Evolutionary conservation across 2,797 vertebrate genomes (phyloP).

Genomic region (Telmatherina bonti): DNA sequence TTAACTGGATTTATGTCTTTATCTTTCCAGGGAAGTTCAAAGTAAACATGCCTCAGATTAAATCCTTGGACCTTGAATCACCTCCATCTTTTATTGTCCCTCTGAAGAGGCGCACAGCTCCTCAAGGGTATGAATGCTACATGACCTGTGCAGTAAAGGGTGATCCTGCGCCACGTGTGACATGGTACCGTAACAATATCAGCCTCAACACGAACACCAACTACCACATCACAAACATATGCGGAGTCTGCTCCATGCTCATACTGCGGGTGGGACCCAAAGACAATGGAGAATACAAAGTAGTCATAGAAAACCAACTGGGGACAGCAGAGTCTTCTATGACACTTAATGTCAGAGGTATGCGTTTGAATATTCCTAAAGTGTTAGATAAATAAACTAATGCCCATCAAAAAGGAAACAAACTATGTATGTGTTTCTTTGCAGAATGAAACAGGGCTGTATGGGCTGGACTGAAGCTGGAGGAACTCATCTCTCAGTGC

Average conservation of each 20-base stretch:
- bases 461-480: conserved; percentile 14
- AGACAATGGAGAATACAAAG: conserved; percentile 88
- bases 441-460: conserved; percentile 66
- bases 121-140: conserved; percentile 85
- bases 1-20: conserved; percentile 24
- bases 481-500: not conserved
- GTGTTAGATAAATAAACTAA: not conserved
- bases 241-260: conserved; percentile 91
- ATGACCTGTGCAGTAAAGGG: conserved; percentile 92
- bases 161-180: conserved; percentile 84
- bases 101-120: conserved; percentile 84
- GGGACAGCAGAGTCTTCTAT: conserved; percentile 84
- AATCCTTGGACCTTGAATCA: conserved; percentile 69
- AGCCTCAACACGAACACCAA: conserved; percentile 84
- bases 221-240: conserved; percentile 86
- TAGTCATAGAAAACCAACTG: conserved; percentile 82
- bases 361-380: not conserved
- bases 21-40: conserved; percentile 66
- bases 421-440: conserved; percentile 35
- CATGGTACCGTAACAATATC: conserved; percentile 87
- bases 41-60: conserved; percentile 58
- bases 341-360: conserved; percentile 86
- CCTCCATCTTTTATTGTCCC: conserved; percentile 86
- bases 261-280: conserved; percentile 80
- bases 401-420: not conserved